Evolutionary conservation across 2,797 vertebrate genomes (phyloP).

Genomic region (Microctenopoma stevenorrisi): DNA sequence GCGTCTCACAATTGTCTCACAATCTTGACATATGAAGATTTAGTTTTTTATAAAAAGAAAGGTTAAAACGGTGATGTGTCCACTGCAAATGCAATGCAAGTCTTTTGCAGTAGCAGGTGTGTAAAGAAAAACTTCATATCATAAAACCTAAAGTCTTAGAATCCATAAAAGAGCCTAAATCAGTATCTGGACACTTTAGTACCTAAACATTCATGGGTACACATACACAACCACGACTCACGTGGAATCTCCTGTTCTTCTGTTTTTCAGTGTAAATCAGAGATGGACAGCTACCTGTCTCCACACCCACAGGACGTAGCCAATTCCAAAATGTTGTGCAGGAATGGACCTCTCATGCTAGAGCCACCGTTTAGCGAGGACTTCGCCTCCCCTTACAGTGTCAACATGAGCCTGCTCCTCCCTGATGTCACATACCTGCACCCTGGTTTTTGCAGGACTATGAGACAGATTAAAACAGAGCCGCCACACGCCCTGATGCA

Average conservation of each 20-base stretch:
- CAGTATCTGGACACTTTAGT: too few relatives aligned
- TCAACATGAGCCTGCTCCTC: conserved; percentile 96
- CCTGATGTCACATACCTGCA: conserved; percentile 92
- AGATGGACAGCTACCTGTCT: conserved; percentile 93
- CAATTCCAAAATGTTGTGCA: conserved; percentile 89
- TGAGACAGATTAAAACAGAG: conserved; percentile 92
- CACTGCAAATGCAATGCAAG: conserved; percentile 53
- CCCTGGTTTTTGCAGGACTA: conserved; percentile 90
- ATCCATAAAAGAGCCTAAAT: not conserved
- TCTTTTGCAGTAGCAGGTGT: not conserved
- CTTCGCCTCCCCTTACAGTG: conserved; percentile 91
- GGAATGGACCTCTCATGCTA: conserved; percentile 87
- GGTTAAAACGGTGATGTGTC: not conserved
- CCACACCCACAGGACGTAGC: conserved; percentile 83
- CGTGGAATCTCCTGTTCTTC: conserved; percentile 20
- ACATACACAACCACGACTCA: not conserved
- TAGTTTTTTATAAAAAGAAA: too few relatives aligned
- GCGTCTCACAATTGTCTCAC: not conserved
- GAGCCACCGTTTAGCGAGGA: conserved; percentile 91
- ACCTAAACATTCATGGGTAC: not conserved
- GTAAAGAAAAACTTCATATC: not conserved
- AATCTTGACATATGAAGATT: too few relatives aligned
- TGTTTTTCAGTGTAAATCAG: conserved; percentile 86
- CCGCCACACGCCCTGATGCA: conserved; percentile 84
- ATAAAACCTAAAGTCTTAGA: too few relatives aligned